Evolutionary conservation across 2,888 invertebrate species (phyloP), one percentile per base, ranked within the genome.

Genomic region (Willowsia nigromaculata): DNA sequence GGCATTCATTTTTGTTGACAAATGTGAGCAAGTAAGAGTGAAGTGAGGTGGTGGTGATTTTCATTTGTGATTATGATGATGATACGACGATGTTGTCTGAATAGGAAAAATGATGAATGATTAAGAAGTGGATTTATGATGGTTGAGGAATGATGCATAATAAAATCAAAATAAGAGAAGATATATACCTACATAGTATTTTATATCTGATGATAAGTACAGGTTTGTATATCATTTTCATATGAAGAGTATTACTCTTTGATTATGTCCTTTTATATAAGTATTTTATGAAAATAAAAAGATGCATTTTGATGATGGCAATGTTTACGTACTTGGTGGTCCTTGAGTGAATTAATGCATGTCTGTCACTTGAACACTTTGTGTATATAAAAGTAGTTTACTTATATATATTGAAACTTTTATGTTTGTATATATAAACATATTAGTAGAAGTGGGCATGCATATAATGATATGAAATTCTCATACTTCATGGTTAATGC

Each of bases 291-390:
- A 74, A 68, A 74, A 74, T 47, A 47, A 74, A 47, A 65, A 27
- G 78, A 85, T 85, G 85, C 62, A 65, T 62, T 85, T 76, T 76
- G 30, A 84, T 85, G 30, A 84, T 76, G 78, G 80, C 80, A 65
- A 80, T 85, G 78, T 85, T 85, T 85, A 59, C 85, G 62, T 85
- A 65, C 85, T 85, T 85, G 85, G 85, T 85, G 85, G 85, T 85
- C 85, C 85, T 85, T 85, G 85, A 85, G 27, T 78, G 85, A 85
- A 85, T 85, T 78, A 85, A 85, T 85, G 78, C 76, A 68, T 68
- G 22, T 84, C 78, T 85, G 85, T 85, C 85, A 62, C 43, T 62
- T 65, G 59, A 85, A 74, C 74, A 74, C 74, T 74, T 56, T 53
- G 40, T 27, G 37, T 56, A 27, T 1, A 47, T 13, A 6, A 27